phyloP scores from a whole-genome alignment of 2,888 invertebrate genomes.

The Sinohyriopsis cumingii region DNA sequence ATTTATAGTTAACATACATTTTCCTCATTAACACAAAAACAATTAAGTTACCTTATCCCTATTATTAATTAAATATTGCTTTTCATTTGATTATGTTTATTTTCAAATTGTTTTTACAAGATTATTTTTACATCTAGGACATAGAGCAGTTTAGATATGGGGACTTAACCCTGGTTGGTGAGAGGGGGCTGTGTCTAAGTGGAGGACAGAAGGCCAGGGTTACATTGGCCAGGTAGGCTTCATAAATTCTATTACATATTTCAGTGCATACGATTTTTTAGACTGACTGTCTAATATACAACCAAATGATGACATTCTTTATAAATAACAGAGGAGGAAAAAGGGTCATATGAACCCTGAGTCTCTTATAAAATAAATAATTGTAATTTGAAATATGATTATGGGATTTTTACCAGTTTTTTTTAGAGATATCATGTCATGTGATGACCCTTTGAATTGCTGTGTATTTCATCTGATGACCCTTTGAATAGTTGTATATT shows the following conservation, averaged over 20 bases:
- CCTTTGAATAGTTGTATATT: too few relatives aligned
- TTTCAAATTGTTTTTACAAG: neutral
- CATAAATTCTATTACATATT: neutral
- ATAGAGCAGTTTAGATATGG: constrained; percentile 83
- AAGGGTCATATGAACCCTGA: too few relatives aligned
- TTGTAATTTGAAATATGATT: too few relatives aligned
- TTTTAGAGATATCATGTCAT: too few relatives aligned
- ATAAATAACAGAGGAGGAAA: too few relatives aligned
- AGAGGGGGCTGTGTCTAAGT: constrained; percentile 86
- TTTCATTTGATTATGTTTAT: neutral
- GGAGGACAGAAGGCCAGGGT: constrained; percentile 90
- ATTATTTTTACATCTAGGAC: constrained; percentile 73
- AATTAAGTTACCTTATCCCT: neutral
- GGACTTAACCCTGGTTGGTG: constrained; percentile 89
- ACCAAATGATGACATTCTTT: too few relatives aligned
- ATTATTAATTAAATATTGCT: neutral
- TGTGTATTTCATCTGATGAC: too few relatives aligned
- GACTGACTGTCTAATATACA: neutral
- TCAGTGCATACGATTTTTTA: neutral
- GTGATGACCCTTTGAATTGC: too few relatives aligned
- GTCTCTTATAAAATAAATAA: too few relatives aligned
- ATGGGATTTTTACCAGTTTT: too few relatives aligned
- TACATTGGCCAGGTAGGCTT: constrained; percentile 74
- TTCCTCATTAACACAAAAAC: neutral
- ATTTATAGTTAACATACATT: too few relatives aligned